A percentile compares a stretch with the other conserved stretches of the same genome.
Evolutionary conservation across 92 coral and sea anemone species (phyloP).

Genomic region (Anthopleura xanthogrammica): DNA sequence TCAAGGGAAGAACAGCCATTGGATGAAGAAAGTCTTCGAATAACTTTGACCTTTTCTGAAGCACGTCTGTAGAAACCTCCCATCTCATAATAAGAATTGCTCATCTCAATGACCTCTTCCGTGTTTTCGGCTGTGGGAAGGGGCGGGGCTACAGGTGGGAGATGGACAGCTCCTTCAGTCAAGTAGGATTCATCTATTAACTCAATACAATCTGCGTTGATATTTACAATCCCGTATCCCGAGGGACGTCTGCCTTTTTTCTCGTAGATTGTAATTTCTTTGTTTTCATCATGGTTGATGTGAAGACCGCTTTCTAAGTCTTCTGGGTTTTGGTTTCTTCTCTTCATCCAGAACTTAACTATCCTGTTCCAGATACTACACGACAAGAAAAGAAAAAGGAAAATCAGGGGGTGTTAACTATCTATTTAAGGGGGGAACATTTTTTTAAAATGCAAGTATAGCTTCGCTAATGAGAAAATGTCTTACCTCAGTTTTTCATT

Average conservation of each 20-base stretch:
- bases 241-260: not conserved
- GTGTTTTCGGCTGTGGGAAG: not conserved
- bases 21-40: slow-evolving; percentile 1
- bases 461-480: not conserved
- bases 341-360: not conserved
- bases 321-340: not conserved
- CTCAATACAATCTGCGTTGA: not conserved
- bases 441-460: not conserved
- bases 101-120: not conserved
- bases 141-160: not conserved
- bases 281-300: not conserved
- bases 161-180: not conserved
- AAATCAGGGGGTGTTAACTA: not conserved
- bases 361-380: not conserved
- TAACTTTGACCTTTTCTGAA: not conserved
- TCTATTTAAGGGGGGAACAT: not conserved
- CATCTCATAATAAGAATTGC: not conserved
- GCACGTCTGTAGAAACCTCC: not conserved
- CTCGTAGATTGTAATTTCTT: not conserved
- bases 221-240: not conserved
- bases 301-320: not conserved
- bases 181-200: slow-evolving; percentile 8
- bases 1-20: not conserved
- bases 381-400: not conserved
- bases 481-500: not conserved